Base-by-base conservation (phyloP, 1,140 invertebrate genomes). In the Bombus superbus region DNA sequence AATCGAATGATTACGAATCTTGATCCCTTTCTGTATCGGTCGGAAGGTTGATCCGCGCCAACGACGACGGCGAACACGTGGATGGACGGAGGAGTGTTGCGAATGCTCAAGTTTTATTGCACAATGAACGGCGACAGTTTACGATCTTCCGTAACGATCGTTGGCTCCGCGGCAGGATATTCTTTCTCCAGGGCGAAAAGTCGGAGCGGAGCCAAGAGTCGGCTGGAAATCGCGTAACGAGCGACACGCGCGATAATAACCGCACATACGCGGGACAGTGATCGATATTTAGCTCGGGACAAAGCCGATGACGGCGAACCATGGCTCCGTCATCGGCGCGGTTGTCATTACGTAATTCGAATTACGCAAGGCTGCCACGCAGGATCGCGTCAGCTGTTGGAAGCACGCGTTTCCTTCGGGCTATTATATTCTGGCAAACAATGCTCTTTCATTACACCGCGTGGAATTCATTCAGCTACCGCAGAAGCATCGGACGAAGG, bases 361-460 rank as follows among this genome's bases (percentile, higher is more conserved):
- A 76, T 90, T 90, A 88, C 79, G 79, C 75, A 88, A 90, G 22
- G 10, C 42, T 25, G 28, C 57, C 73, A 87, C 66, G 79, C 83
- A 81, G 75, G 66, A 90, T 83, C 80, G 86, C 74, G 83, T 88
- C 89, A 89, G 88, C 85, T 90, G 85, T 75, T 87, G 81, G 76
- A 83, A 89, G 78, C 76, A 53, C 47, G 42, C 82, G 66, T 85
- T 85, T 81, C 73, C 81, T 66, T n/a, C 57, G 35, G 73, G 42
- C 64, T 68, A 76, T 88, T 76, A 77, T 75, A 35, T 53, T 47
- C 40, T 73, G 73, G 32, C 68, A 72, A 89, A 89, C 76, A 89
- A 83, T 89, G 66, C 53, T 64, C 44, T 76, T 79, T 86, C 62
- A 64, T 86, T 80, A 62, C 64, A 66, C 22, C 35, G n/a, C 32